Evolutionary conservation across 2,797 vertebrate genomes (phyloP), one percentile per base, ranked within the genome.

Genomic region (Urophycis tenuis): DNA sequence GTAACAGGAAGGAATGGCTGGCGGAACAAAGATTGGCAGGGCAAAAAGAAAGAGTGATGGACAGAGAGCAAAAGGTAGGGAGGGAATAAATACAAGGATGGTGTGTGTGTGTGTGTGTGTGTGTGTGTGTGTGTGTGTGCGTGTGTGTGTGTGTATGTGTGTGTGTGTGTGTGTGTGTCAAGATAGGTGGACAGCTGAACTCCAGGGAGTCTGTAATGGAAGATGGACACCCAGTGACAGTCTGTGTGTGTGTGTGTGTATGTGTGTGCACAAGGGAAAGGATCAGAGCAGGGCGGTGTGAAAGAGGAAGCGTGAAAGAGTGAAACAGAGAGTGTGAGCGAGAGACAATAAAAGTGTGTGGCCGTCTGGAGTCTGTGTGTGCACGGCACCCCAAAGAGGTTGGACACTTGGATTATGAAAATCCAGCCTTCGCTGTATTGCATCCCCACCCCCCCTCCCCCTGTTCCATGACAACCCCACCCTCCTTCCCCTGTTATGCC

Each of bases 91-190:
- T 33, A n/a, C 34, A 76, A 34, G 53, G 53, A 22, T 60, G 25
- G 25, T 30, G 64, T 29, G 64, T 69, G 64, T 69, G 64, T 69
- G 64, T 30, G 53, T 60, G 53, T 60, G 53, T 60, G 53, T 60
- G 53, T 60, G 53, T 60, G 64, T 69, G 60, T 64, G 60, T 64
- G 60, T 64, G 45, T 49, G 45, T 49, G 45, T 49, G 45, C 14
- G 45, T 49, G 45, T 49, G 60, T 64, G 60, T 64, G 60, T 64
- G 60, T 64, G 60, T 64, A n/a, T 64, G 64, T 69, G 64, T 69
- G 64, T 30, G 64, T 69, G 29, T 70, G 67, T 29, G 64, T 67
- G 64, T 70, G 67, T 30, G 29, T 70, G 67, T 70, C 25, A 30
- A 30, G 25, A 30, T 70, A 32, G 67, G 31, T 29, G 67, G 25